Conservation (phyloP, 2,113 vertebrate species). For the Crotalus viridis region DNA sequence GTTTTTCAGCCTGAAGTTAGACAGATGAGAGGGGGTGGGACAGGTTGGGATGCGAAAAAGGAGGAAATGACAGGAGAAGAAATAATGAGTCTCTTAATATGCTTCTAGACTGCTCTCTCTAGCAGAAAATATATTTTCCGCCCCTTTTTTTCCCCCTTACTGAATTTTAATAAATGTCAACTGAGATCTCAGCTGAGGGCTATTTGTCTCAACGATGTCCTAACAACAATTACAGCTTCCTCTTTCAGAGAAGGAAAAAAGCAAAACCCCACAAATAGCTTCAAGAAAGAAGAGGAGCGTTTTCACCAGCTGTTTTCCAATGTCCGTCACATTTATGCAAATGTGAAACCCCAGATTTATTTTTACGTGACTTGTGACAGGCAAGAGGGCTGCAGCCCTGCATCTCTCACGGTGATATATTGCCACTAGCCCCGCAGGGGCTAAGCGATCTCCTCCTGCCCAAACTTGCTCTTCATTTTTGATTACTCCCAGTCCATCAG, state of each 20-base stretch:
- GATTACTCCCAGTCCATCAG: background rate
- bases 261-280: background rate
- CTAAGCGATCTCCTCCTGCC: background rate
- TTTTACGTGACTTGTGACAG: background rate
- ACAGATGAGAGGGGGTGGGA: background rate
- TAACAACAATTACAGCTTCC: slow-evolving; percentile 15
- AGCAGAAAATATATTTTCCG: background rate
- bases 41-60: background rate
- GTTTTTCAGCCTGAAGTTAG: background rate
- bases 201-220: slow-evolving; percentile 8
- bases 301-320: slow-evolving; percentile 23
- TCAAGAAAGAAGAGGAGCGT: background rate
- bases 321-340: slow-evolving; percentile 25
- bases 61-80: background rate
- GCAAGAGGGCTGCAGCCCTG: slow-evolving; percentile 1
- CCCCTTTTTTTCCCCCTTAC: background rate
- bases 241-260: background rate
- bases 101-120: background rate
- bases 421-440: background rate
- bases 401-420: background rate
- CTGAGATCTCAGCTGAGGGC: background rate
- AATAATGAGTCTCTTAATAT: background rate
- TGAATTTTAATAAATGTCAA: slow-evolving; percentile 33
- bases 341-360: slow-evolving; percentile 22
- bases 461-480: background rate